Evolutionary conservation across 2,113 vertebrate species (phyloP), one percentile per base, ranked within the genome.

Genomic region (Brachypteracias leptosomus): DNA sequence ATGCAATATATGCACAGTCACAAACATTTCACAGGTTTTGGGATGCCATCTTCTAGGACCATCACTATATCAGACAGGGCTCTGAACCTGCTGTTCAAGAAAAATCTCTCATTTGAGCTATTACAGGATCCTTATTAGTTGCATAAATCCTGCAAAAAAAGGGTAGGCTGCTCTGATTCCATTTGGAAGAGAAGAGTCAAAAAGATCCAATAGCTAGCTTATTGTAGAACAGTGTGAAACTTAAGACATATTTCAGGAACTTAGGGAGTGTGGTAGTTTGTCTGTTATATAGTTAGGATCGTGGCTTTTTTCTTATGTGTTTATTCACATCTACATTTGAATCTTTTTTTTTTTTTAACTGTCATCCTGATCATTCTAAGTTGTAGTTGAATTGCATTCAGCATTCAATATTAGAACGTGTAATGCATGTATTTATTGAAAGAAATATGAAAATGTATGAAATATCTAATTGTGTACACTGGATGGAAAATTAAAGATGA

Each of bases 401-500:
- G 47, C 65, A 89, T 78, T 93, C 38, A 67, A 40, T 79, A 85
- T 90, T 89, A 93, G 96, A 97, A 65, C 18, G 71, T 36, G 38
- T 61, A 84, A 74, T 90, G 38, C 44, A 13, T 89, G 21, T 68
- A 54, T 91, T 79, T 91, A 67, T 46, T 95, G 88, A 96, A 96
- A 91, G 72, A 63, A 85, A 87, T 78, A 94, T 21, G 33, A 96
- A 96, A 95, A 92, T 57, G n/a, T 75, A 91, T 95, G 89, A 85
- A 95, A 88, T 95, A 93, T 80, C 90, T 95, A 80, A 95, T 95
- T 95, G 66, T 96, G 42, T 95, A 21, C 85, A 93, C 67, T 89
- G 79, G 71, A 89, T 95, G 36, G 51, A 92, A 94, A 97, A 97
- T 95, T 95, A 92, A 97, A 93, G 93, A 96, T 95, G 93, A 96